A percentile compares a stretch with the other conserved stretches of the same genome.
These are phyloP conservation scores for Melanotaenia boesemani DNA, from an alignment of 2,797 vertebrate species.

Conservation along the genomic window DNA sequence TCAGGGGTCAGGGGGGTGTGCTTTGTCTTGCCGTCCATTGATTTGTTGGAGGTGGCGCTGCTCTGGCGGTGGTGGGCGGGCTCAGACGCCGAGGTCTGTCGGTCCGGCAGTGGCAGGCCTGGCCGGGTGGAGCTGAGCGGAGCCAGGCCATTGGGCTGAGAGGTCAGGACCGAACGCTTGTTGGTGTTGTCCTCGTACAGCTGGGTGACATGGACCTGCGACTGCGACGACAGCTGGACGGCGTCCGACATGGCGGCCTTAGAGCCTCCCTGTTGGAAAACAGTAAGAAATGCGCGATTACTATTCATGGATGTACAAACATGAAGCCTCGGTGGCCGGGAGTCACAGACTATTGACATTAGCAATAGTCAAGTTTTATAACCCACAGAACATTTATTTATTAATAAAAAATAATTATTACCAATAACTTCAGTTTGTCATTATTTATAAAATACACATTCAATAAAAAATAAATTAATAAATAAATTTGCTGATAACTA, in stretches of 20 bases:
- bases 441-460: too few relatives aligned
- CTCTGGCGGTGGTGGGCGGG: conserved; percentile 89
- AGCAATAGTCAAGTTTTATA: too few relatives aligned
- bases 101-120: conserved; percentile 87
- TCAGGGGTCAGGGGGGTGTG: conserved; percentile 86
- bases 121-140: conserved; percentile 83
- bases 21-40: conserved; percentile 90
- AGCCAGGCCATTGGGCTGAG: conserved; percentile 95
- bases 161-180: conserved; percentile 92
- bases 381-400: too few relatives aligned
- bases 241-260: conserved; percentile 95
- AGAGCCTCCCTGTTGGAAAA: conserved; percentile 86
- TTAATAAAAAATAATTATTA: too few relatives aligned
- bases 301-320: too few relatives aligned
- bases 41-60: conserved; percentile 92
- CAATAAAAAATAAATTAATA: too few relatives aligned
- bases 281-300: too few relatives aligned
- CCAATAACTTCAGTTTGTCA: too few relatives aligned
- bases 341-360: too few relatives aligned
- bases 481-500: too few relatives aligned
- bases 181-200: conserved; percentile 96
- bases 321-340: too few relatives aligned
- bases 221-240: conserved; percentile 87
- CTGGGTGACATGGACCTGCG: conserved; percentile 92
- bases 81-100: conserved; percentile 82